Base-by-base conservation (phyloP, 2,888 invertebrate species). In the Nymphalis c-album region DNA sequence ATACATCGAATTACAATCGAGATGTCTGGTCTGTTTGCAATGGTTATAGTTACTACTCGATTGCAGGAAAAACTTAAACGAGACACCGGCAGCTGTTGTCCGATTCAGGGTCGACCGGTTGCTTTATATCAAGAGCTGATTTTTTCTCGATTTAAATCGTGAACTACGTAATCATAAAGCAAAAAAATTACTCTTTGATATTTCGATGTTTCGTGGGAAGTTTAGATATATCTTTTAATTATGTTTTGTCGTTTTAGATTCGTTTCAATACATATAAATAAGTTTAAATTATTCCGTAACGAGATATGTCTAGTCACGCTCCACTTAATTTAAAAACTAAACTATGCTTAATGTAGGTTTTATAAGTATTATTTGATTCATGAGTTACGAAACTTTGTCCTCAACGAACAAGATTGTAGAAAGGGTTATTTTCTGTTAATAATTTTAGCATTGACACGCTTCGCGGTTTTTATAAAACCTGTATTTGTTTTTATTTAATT, bases 61-160 rank as follows among this genome's bases (percentile, higher is more conserved):
- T n/a, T 64, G 74, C 74, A 74, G 76, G 79, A 84, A 85, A 81
- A 63, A 40, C 18, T 76, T 75, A 81, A 81, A 77, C 77, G 77
- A 80, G 82, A 81, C 76, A 78, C 81, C 79, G 84, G 85, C 85
- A 82, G 84, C 87, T 84, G 76, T 82, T 77, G 82, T 80, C 80
- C 81, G 81, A 74, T 83, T 90, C 91, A 91, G 90, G 91, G 91
- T 88, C 91, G 80, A 87, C 91, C 82, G 81, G 80, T 78, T 78
- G 80, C 78, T 83, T 79, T 65, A 72, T 48, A 74, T 65, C 76
- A 80, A 83, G 82, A 83, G 77, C 78, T 75, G 78, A 83, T 89
- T 90, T 87, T 90, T 89, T 80, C 78, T 78, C 72, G 78, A 64
- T 67, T 80, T 83, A 86, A 89, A 85, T 84, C 85, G 74, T 85